These are phyloP conservation scores for Odontamblyopus lacepedii DNA, from an alignment of 2,797 vertebrate genomes.

Conservation along the genomic window DNA sequence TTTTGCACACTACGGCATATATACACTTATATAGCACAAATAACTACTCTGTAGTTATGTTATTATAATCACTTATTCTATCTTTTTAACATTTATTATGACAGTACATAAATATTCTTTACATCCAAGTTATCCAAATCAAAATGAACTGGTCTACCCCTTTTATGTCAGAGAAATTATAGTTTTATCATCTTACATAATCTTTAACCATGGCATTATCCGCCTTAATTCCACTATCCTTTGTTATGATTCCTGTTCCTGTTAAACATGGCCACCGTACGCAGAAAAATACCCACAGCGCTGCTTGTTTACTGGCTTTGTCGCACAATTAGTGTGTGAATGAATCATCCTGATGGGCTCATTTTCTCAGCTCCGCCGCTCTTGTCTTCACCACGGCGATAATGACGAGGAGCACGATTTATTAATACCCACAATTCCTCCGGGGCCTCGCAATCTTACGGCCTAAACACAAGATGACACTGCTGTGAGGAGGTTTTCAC, in stretches of 20 bases:
- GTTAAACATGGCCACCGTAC: constrained; percentile 20
- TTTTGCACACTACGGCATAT: too few species aligned
- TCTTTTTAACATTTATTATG: too few species aligned
- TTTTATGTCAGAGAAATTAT: not conserved
- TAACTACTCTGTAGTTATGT: too few species aligned
- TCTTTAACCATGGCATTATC: too few species aligned
- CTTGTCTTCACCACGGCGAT: constrained; percentile 53
- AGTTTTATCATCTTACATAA: not conserved
- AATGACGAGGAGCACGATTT: constrained; percentile 62
- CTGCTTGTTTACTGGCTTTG: constrained; percentile 48
- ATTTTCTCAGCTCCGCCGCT: constrained; percentile 45
- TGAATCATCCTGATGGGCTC: constrained; percentile 52
- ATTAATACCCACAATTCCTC: constrained; percentile 68
- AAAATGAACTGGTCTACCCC: too few species aligned
- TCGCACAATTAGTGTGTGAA: constrained; percentile 53
- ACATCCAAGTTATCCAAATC: not conserved
- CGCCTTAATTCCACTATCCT: not conserved
- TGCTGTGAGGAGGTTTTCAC: constrained; percentile 39
- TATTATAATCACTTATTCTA: too few species aligned
- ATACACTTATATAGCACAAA: too few species aligned
- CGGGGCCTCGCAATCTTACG: constrained; percentile 46
- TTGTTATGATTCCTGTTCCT: constrained; percentile 1
- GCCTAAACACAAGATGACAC: constrained; percentile 50
- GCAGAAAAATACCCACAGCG: constrained; percentile 21
- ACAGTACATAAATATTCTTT: too few species aligned